phyloP scores from a whole-genome alignment of 2,888 invertebrate species.

The Girardia tigrina region DNA sequence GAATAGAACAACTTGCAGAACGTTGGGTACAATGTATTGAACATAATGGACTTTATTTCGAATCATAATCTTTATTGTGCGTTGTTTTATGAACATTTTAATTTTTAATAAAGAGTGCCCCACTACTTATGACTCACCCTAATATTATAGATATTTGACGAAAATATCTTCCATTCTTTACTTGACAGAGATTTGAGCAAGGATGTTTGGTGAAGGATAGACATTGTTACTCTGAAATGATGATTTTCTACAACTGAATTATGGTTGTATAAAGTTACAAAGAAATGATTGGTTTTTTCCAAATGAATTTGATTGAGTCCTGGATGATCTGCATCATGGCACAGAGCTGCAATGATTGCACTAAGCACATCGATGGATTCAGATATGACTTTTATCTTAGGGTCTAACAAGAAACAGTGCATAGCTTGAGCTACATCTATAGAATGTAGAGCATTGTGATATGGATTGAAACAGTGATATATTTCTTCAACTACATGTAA shows the following conservation, averaged over 20 bases:
- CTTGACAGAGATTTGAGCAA: not conserved
- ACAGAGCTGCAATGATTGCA: not conserved
- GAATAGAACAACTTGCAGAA: too few relatives aligned
- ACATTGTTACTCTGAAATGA: not conserved
- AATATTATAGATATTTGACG: too few relatives aligned
- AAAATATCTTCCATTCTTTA: not conserved
- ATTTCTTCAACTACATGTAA: not conserved
- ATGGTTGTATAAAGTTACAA: not conserved
- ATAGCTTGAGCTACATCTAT: constrained; percentile 16
- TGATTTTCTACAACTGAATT: not conserved
- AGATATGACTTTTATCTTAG: not conserved
- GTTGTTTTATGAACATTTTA: too few relatives aligned
- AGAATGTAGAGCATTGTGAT: constrained; percentile 9
- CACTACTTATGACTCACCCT: too few relatives aligned
- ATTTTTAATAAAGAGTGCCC: too few relatives aligned
- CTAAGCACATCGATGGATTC: not conserved
- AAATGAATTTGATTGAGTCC: not conserved
- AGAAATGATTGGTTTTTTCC: not conserved
- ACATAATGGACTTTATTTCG: too few relatives aligned
- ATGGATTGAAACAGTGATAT: constrained; percentile 8
- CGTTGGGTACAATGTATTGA: too few relatives aligned
- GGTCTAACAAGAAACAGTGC: constrained; percentile 13
- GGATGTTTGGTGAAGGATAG: not conserved
- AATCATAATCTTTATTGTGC: too few relatives aligned
- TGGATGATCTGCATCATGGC: not conserved